Conservation (phyloP, 2,797 vertebrate genomes). For the Acrocephalus scirpaceus region DNA sequence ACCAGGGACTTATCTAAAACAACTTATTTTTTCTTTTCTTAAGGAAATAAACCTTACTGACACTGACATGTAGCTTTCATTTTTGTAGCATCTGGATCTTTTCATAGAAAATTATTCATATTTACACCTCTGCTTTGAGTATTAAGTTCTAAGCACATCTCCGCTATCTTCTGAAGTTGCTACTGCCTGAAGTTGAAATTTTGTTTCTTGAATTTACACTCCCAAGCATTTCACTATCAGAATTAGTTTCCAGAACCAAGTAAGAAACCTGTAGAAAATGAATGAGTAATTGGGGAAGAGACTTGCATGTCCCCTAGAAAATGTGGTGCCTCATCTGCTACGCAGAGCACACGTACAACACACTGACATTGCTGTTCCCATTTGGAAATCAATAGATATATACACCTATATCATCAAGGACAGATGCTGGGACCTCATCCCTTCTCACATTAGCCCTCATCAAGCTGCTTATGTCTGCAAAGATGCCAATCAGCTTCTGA, state of each 20-base stretch:
- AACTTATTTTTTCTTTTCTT: neutral
- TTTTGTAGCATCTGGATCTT: neutral
- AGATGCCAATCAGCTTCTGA: slow-evolving; percentile 62
- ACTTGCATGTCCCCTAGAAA: neutral
- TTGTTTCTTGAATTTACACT: neutral
- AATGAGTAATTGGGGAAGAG: neutral
- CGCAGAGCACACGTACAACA: neutral
- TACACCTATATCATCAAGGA: slow-evolving; percentile 15
- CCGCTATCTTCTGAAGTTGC: neutral
- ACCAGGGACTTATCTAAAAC: neutral
- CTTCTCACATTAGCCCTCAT: slow-evolving; percentile 63
- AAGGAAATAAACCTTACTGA: neutral
- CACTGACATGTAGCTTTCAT: neutral
- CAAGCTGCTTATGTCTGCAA: slow-evolving; percentile 63
- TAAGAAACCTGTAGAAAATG: neutral
- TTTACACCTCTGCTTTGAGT: neutral
- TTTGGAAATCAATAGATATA: slow-evolving; percentile 36
- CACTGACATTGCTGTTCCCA: neutral
- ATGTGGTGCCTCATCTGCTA: neutral
- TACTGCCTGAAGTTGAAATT: neutral
- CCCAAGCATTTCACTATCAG: neutral
- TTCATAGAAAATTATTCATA: neutral
- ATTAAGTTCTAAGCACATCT: neutral
- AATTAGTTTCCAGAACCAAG: neutral
- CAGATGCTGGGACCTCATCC: slow-evolving; percentile 30